phyloP scores from a whole-genome alignment of 2,888 invertebrate genomes.

The Ferrisia virgata region DNA sequence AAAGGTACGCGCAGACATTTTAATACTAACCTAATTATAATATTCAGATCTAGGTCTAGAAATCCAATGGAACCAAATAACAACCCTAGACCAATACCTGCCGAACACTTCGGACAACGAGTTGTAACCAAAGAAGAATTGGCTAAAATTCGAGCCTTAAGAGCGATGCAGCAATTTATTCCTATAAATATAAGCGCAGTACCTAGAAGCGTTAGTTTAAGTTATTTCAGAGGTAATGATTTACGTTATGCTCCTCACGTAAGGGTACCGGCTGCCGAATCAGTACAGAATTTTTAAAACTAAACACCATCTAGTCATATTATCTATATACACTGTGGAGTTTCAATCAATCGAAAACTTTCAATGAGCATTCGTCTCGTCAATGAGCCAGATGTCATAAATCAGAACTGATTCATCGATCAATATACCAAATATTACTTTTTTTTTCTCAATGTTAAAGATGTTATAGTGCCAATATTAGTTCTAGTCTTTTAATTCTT shows the following conservation, averaged over 20 bases:
- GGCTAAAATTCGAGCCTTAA: conserved; percentile 1
- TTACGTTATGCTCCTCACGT: conserved; percentile 1
- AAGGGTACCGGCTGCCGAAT: neutral
- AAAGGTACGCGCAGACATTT: neutral
- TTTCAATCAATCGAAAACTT: neutral
- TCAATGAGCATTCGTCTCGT: neutral
- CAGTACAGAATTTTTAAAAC: neutral
- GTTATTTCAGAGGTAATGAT: conserved; percentile 5
- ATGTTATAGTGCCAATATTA: conserved; percentile 3
- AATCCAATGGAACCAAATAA: neutral
- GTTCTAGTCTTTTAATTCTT: neutral
- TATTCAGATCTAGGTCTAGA: neutral
- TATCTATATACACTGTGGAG: neutral
- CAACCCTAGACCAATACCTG: neutral
- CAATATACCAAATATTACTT: neutral
- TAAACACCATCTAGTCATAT: neutral
- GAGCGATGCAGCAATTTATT: neutral
- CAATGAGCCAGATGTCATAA: neutral
- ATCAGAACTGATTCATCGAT: neutral
- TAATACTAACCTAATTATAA: neutral
- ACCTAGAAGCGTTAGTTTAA: neutral
- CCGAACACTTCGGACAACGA: neutral
- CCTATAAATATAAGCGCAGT: conserved; percentile 10
- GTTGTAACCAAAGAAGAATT: conserved; percentile 5
- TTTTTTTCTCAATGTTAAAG: neutral